Percentiles rank a stretch among this genome's conserved stretches.
Conservation (phyloP, 1,140 invertebrate genomes). For the Bombyx mori region DNA sequence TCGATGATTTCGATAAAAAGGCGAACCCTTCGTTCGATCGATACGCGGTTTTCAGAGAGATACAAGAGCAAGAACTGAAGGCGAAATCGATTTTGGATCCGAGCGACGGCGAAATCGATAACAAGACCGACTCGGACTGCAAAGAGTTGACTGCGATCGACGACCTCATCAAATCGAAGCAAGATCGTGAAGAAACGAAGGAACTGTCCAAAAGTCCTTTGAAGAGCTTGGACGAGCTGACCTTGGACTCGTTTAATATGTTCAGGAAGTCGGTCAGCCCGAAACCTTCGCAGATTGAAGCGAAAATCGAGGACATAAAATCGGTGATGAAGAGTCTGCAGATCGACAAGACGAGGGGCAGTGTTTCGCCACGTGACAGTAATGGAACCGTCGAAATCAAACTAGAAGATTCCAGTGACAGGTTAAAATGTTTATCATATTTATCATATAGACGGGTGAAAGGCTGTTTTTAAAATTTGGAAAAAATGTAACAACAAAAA, state of each 20-base stretch:
- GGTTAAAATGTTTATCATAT: constrained; percentile 20
- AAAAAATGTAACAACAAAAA: too few species aligned
- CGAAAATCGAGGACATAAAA: constrained; percentile 69
- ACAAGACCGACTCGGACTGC: constrained; percentile 59
- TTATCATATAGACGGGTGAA: neutral
- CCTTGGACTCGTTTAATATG: constrained; percentile 64
- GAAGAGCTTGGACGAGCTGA: constrained; percentile 57
- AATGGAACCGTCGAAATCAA: constrained; percentile 41
- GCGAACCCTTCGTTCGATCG: constrained; percentile 73
- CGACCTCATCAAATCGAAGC: constrained; percentile 36
- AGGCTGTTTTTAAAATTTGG: too few species aligned
- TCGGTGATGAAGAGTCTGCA: constrained; percentile 67
- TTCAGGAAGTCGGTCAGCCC: constrained; percentile 58
- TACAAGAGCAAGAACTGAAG: constrained; percentile 80
- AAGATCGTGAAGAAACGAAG: constrained; percentile 29
- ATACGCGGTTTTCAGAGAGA: constrained; percentile 88
- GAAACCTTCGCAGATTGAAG: constrained; percentile 49
- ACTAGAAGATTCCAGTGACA: constrained; percentile 72
- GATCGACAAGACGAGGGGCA: constrained; percentile 47
- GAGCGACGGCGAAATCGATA: constrained; percentile 37
- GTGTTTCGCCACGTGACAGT: constrained; percentile 49
- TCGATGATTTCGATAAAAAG: constrained; percentile 73
- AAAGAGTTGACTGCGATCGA: constrained; percentile 52
- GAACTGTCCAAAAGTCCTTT: constrained; percentile 45
- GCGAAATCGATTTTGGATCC: constrained; percentile 68